Conservation (phyloP, 2,888 invertebrate species). For the Sinodicranocentrus sp. region DNA sequence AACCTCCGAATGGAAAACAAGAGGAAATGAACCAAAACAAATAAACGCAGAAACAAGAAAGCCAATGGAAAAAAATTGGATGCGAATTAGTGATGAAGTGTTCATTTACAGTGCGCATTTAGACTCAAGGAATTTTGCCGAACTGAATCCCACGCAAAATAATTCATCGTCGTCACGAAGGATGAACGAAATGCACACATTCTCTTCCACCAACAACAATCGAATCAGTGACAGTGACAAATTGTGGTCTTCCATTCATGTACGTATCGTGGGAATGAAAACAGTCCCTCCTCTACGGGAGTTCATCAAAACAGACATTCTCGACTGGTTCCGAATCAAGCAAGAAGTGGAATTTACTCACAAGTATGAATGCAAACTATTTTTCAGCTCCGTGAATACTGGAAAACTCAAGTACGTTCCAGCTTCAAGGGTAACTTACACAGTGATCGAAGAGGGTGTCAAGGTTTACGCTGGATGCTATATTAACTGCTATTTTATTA, state of each 20-base stretch:
- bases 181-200: neutral
- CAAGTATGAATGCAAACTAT: slow-evolving; percentile 70
- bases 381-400: slow-evolving; percentile 24
- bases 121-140: slow-evolving; percentile 69
- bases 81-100: slow-evolving; percentile 74
- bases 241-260: slow-evolving; percentile 34
- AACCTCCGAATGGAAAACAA: neutral
- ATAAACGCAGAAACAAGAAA: neutral
- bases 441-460: slow-evolving; percentile 75
- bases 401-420: slow-evolving; percentile 8
- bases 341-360: slow-evolving; percentile 64
- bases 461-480: slow-evolving; percentile 72
- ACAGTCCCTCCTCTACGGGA: slow-evolving; percentile 65
- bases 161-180: slow-evolving; percentile 29
- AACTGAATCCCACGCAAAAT: slow-evolving; percentile 20
- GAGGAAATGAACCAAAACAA: slow-evolving; percentile 15
- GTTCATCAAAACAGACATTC: slow-evolving; percentile 58
- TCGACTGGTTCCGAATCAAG: slow-evolving; percentile 68
- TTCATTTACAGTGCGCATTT: slow-evolving; percentile 77
- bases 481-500: slow-evolving; percentile 72
- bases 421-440: slow-evolving; percentile 59
- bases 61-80: slow-evolving; percentile 70
- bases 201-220: neutral
- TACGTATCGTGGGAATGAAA: slow-evolving; percentile 70
- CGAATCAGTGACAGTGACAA: slow-evolving; percentile 41